phyloP scores from a whole-genome alignment of 1,140 invertebrate genomes.

The Amphibalanus amphitrite region DNA sequence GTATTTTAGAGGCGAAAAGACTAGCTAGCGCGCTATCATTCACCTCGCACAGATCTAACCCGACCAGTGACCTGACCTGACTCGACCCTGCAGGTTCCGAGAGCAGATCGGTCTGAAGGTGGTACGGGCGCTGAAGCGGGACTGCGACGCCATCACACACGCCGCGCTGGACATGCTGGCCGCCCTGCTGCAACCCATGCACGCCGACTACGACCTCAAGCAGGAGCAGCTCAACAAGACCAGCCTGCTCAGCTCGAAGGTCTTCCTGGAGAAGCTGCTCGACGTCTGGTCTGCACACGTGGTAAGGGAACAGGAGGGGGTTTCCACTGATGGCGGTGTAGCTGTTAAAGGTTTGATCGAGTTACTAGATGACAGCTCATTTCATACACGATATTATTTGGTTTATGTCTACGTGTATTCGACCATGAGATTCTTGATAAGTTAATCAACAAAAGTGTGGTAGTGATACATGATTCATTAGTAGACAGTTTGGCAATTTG shows the following conservation, averaged over 20 bases:
- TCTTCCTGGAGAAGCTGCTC: constrained; percentile 81
- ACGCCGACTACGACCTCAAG: constrained; percentile 78
- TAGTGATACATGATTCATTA: too few relatives aligned
- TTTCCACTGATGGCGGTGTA: background rate
- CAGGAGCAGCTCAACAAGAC: constrained; percentile 98
- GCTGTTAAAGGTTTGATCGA: too few relatives aligned
- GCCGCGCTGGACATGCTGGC: constrained; percentile 93
- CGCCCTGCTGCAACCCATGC: constrained; percentile 97
- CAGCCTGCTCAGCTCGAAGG: constrained; percentile 74
- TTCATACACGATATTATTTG: too few relatives aligned
- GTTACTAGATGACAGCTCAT: too few relatives aligned
- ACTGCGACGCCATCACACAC: constrained; percentile 79
- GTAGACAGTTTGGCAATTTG: too few relatives aligned
- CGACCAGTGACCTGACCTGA: background rate
- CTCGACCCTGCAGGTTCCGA: constrained; percentile 47
- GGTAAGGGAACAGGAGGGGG: too few relatives aligned
- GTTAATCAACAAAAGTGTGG: too few relatives aligned
- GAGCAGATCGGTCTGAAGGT: constrained; percentile 85
- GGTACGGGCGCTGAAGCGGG: constrained; percentile 71
- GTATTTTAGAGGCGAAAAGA: too few relatives aligned
- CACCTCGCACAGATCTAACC: background rate
- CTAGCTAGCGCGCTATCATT: too few relatives aligned
- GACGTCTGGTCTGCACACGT: constrained; percentile 93
- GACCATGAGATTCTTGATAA: too few relatives aligned
- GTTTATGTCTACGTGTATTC: too few relatives aligned